Conservation (phyloP, 2,888 invertebrate species). For the Glyphotaelius pellucidus region DNA sequence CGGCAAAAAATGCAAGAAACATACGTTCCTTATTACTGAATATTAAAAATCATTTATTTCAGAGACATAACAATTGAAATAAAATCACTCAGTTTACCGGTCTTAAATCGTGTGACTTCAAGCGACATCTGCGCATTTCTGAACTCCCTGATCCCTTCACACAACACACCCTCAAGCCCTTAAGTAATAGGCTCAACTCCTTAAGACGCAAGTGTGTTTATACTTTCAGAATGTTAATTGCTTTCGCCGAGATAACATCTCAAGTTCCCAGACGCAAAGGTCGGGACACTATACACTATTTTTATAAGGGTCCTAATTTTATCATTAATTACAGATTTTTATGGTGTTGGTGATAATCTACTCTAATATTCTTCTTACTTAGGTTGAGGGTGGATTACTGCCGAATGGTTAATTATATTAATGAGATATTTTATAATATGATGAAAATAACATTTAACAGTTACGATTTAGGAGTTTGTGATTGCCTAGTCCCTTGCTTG, state of each 20-base stretch:
- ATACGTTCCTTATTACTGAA: too few relatives aligned
- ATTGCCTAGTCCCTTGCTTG: too few relatives aligned
- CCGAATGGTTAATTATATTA: neutral
- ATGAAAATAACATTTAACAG: too few relatives aligned
- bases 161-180: neutral
- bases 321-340: neutral
- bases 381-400: neutral
- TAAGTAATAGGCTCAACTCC: neutral
- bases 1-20: too few relatives aligned
- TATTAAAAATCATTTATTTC: too few relatives aligned
- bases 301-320: neutral
- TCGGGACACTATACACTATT: neutral
- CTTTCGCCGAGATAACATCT: neutral
- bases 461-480: too few relatives aligned
- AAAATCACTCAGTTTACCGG: neutral
- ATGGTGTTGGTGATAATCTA: neutral
- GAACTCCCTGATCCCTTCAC: neutral
- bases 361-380: neutral
- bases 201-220: constrained; percentile 16
- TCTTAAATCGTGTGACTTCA: neutral
- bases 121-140: neutral
- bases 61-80: too few relatives aligned
- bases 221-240: constrained; percentile 20
- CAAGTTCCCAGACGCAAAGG: neutral
- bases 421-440: neutral